Base-by-base conservation (phyloP, 2,888 invertebrate genomes). In the Hedychridium roseum region DNA sequence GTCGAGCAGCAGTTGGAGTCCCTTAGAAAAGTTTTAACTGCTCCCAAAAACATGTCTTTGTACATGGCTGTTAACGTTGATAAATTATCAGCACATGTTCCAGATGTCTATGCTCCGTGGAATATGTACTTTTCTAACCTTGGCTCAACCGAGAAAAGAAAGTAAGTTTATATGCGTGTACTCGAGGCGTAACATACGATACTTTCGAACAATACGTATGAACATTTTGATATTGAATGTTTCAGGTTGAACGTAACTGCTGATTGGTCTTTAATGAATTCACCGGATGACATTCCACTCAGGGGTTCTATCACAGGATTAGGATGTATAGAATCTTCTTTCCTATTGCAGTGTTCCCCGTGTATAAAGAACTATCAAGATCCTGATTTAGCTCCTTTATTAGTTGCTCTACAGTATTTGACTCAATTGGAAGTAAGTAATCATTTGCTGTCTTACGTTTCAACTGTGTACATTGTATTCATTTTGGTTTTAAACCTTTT, bases 381-480 rank as follows among this genome's bases (percentile, higher is more conserved):
- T 73, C 79, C 85, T 1, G 88, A 90, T 70, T 77, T 89, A 26
- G 88, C 94, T 6, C 86, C 91, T 38, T 80, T 94, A 18, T 80
- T 88, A 63, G 87, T 94, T 20, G 90, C 90, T 57, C 82, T 93
- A 57, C 91, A 94, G 80, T 96, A 94, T 81, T 86, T 95, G 64
- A 89, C 87, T 4, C 94, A 94, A 79, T 82, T 89, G 0, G 94
- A 94, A 83, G 91, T 89, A 73, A 68, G 66, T 26, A 14, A 18
- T n/a, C 17, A 27, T n/a, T n/a, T n/a, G n/a, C n/a, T n/a, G n/a
- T n/a, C n/a, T n/a, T n/a, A n/a, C n/a, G n/a, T n/a, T n/a, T n/a
- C n/a, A n/a, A n/a, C n/a, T n/a, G n/a, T n/a, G n/a, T n/a, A n/a
- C n/a, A n/a, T n/a, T n/a, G n/a, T n/a, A n/a, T n/a, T n/a, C n/a